Conservation (phyloP, 2,888 invertebrate genomes). For the Aproaerema taeniolella region DNA sequence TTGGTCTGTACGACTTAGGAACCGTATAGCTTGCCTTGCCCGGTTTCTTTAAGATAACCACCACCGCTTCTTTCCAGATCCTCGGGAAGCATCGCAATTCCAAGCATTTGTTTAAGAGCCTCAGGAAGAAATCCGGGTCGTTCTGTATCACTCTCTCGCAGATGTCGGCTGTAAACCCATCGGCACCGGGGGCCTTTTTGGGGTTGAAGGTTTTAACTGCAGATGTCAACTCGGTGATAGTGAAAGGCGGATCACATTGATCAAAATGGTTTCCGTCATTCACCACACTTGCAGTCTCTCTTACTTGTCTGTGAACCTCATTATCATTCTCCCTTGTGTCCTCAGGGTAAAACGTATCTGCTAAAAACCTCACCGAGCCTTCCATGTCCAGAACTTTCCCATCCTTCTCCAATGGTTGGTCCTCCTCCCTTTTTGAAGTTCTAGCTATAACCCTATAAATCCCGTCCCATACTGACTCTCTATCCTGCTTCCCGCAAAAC, state of each 20-base stretch:
- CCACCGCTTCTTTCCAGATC: background rate
- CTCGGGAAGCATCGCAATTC: background rate
- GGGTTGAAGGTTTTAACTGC: background rate
- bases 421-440: slow-evolving; percentile 7
- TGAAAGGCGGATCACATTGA: background rate
- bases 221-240: background rate
- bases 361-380: background rate
- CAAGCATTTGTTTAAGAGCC: background rate
- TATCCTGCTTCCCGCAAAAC: slow-evolving; percentile 14
- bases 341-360: slow-evolving; percentile 1
- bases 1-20: background rate
- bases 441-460: slow-evolving; percentile 11
- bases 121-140: background rate
- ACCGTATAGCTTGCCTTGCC: background rate
- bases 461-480: slow-evolving; percentile 14
- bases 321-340: background rate
- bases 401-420: background rate
- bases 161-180: slow-evolving; percentile 3
- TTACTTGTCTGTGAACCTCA: background rate
- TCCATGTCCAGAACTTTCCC: background rate
- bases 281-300: background rate
- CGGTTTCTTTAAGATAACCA: background rate
- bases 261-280: background rate
- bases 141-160: background rate
- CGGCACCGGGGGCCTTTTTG: slow-evolving; percentile 1